Evolutionary conservation across 2,797 vertebrate species (phyloP).

Genomic region (Takifugu rubripes): DNA sequence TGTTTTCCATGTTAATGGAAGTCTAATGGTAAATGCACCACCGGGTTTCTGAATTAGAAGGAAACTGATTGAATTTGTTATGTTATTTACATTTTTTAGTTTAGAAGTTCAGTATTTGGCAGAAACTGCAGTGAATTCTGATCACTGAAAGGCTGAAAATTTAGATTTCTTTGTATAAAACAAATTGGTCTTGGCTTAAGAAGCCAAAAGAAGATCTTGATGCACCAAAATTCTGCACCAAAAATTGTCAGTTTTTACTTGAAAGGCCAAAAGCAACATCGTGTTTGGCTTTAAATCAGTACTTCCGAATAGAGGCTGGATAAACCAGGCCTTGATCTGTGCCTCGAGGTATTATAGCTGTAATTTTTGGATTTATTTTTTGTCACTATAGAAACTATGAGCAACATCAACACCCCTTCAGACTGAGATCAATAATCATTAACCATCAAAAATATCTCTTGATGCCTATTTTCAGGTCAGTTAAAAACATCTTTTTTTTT

Average conservation of each 20-base stretch:
- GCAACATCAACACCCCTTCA: conserved; percentile 9
- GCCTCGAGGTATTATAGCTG: conserved; percentile 28
- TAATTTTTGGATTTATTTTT: conserved; percentile 32
- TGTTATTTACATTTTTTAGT: not conserved
- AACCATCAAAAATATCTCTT: conserved; percentile 22
- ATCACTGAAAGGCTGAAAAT: not conserved
- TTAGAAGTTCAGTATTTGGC: not conserved
- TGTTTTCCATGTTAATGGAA: too few species aligned
- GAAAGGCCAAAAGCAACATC: conserved; percentile 7
- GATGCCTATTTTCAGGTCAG: conserved; percentile 7
- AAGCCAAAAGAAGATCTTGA: conserved; percentile 1
- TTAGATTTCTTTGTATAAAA: conserved; percentile 7
- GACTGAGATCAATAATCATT: conserved; percentile 28
- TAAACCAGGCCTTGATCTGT: conserved; percentile 19
- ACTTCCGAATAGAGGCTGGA: conserved; percentile 13
- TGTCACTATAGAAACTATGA: conserved; percentile 39
- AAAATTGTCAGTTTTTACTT: not conserved
- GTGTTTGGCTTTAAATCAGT: conserved; percentile 10
- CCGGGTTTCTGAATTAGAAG: too few species aligned
- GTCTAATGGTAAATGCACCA: too few species aligned
- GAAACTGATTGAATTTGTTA: not conserved
- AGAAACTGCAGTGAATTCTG: not conserved
- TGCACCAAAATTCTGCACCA: conserved; percentile 3
- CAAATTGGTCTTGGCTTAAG: not conserved
- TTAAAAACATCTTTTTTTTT: not conserved